phyloP scores from a whole-genome alignment of 2,797 vertebrate genomes.

The Tragopan temminckii region DNA sequence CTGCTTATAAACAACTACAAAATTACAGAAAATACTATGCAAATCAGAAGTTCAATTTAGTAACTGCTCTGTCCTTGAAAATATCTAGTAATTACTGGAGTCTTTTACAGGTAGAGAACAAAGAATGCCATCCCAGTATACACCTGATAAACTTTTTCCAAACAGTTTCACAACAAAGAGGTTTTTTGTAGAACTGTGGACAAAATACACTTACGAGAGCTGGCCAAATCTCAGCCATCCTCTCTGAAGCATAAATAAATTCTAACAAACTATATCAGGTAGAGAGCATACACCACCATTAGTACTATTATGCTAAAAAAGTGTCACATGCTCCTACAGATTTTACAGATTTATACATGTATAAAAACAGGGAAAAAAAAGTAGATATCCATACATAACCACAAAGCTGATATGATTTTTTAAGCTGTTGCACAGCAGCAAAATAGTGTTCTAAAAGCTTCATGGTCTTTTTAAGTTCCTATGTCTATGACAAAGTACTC shows the following conservation, averaged over 20 bases:
- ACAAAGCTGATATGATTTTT: not conserved
- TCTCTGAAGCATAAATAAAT: not conserved
- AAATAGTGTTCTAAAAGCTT: not conserved
- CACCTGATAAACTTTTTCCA: not conserved
- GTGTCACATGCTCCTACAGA: not conserved
- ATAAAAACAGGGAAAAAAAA: no score
- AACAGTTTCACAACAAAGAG: not conserved
- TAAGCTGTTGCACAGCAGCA: not conserved
- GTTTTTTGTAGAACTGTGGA: not conserved
- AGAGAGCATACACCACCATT: not conserved
- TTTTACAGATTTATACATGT: not conserved
- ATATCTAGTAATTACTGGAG: not conserved
- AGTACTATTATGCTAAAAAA: not conserved
- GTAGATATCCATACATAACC: not conserved
- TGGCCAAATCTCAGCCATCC: not conserved
- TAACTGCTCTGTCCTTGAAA: not conserved
- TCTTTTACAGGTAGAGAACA: not conserved
- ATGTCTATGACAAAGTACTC: not conserved
- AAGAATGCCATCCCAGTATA: not conserved
- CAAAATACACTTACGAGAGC: not conserved
- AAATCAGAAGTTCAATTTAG: not conserved
- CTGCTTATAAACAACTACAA: not conserved
- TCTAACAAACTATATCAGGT: not conserved
- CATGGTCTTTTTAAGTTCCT: not conserved
- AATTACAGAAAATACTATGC: not conserved